Percentiles rank a stretch among this genome's conserved stretches.
These are phyloP conservation scores for Clavelina lepadiformis DNA, from an alignment of 23 tunicate species.

Conservation along the genomic window DNA sequence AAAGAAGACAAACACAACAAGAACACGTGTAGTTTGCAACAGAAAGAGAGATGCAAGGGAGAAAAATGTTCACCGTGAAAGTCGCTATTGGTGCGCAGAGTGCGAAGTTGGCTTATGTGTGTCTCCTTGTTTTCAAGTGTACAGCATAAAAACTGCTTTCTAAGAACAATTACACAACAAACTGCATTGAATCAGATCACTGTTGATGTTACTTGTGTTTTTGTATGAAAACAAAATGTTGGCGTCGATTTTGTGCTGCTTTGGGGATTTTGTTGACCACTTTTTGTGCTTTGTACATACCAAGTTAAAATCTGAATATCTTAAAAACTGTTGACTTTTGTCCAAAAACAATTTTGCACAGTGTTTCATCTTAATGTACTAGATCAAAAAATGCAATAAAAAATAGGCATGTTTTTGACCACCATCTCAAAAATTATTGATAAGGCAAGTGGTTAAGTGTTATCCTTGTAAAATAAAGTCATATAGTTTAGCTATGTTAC, in stretches of 20 bases:
- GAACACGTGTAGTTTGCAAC: slow-evolving; percentile 11
- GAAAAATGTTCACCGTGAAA: slow-evolving; percentile 5
- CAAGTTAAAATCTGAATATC: not conserved
- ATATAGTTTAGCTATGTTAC: too few species aligned
- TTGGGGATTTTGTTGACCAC: too few species aligned
- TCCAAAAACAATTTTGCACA: too few species aligned
- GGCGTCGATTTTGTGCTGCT: not conserved
- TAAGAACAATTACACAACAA: slow-evolving; percentile 2
- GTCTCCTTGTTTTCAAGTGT: slow-evolving; percentile 17
- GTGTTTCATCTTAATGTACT: too few species aligned
- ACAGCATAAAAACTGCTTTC: slow-evolving; percentile 14
- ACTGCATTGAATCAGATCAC: not conserved
- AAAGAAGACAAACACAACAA: slow-evolving; percentile 17
- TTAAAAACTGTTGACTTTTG: slow-evolving; percentile 10
- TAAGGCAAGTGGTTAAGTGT: too few species aligned
- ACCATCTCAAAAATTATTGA: too few species aligned
- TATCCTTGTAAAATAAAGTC: too few species aligned
- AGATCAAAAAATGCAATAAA: too few species aligned
- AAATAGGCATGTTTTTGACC: too few species aligned
- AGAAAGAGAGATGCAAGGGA: slow-evolving; percentile 14
- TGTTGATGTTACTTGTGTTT: too few species aligned
- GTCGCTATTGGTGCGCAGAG: slow-evolving; percentile 14
- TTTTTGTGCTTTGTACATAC: too few species aligned
- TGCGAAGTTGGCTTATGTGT: slow-evolving; percentile 25
- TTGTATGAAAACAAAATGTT: too few species aligned